These are phyloP conservation scores for Cnemophilus loriae DNA, from an alignment of 2,113 vertebrate species.

Conservation along the genomic window DNA sequence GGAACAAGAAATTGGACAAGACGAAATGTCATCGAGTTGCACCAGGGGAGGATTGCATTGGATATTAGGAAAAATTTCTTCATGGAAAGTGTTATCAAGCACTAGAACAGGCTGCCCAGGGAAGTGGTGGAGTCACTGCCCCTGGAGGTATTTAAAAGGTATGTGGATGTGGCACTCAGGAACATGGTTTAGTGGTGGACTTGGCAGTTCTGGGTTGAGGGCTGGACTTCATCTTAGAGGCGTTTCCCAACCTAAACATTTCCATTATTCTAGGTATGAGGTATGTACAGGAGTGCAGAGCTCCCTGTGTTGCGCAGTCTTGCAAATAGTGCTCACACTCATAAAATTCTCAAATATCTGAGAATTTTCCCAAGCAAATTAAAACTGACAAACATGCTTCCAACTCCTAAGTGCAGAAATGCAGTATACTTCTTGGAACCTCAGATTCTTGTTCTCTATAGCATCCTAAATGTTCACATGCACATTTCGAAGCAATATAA, in stretches of 20 bases:
- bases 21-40: fast-evolving
- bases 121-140: not conserved
- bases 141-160: not conserved
- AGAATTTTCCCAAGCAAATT: not conserved
- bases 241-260: not conserved
- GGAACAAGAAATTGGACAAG: not conserved
- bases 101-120: not conserved
- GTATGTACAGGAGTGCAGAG: not conserved
- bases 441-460: not conserved
- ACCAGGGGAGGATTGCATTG: not conserved
- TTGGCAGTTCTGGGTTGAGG: not conserved
- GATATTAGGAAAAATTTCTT: not conserved
- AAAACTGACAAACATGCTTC: not conserved
- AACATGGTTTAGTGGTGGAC: not conserved
- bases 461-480: not conserved
- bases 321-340: not conserved
- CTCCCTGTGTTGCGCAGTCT: not conserved
- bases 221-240: not conserved
- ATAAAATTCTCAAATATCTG: not conserved
- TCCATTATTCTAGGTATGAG: not conserved
- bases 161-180: not conserved
- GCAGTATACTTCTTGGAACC: not conserved
- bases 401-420: fast-evolving
- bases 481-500: not conserved
- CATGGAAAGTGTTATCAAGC: not conserved